These are phyloP conservation scores for Lethrus apterus DNA, from an alignment of 1,140 invertebrate genomes.

Conservation along the genomic window DNA sequence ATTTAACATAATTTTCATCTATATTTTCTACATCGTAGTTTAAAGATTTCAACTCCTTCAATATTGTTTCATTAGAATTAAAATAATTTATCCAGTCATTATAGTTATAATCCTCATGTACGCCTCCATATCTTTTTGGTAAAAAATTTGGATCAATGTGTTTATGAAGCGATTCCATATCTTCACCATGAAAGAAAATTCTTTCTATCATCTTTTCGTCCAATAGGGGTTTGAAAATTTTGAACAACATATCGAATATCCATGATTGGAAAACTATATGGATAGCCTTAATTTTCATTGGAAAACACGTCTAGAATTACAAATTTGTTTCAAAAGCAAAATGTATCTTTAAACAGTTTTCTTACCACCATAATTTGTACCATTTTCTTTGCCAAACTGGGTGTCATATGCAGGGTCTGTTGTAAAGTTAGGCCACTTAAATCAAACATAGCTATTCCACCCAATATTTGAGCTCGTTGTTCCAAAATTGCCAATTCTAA, in stretches of 20 bases:
- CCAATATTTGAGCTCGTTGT: slow-evolving; percentile 64
- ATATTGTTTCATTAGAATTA: slow-evolving; percentile 48
- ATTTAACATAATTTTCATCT: too few relatives aligned
- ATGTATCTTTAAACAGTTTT: slow-evolving; percentile 23
- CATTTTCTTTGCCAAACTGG: slow-evolving; percentile 55
- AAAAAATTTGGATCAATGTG: slow-evolving; percentile 62
- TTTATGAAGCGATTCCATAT: slow-evolving; percentile 68
- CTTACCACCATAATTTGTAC: slow-evolving; percentile 59
- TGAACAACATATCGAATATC: slow-evolving; percentile 70
- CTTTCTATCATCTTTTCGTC: slow-evolving; percentile 58
- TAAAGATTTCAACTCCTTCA: slow-evolving; percentile 54
- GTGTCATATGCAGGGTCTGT: slow-evolving; percentile 66
- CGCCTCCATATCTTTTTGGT: slow-evolving; percentile 62
- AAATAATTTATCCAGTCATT: slow-evolving; percentile 64
- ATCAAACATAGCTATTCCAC: slow-evolving; percentile 69
- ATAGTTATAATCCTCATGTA: slow-evolving; percentile 61
- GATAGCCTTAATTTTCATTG: slow-evolving; percentile 63
- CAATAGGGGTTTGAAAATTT: slow-evolving; percentile 68
- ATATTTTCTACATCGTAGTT: slow-evolving; percentile 53
- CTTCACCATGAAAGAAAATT: slow-evolving; percentile 67
- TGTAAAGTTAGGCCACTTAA: slow-evolving; percentile 58
- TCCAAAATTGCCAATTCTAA: slow-evolving; percentile 68
- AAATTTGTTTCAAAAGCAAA: slow-evolving; percentile 3
- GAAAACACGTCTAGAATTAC: slow-evolving; percentile 56
- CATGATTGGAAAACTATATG: slow-evolving; percentile 74